Conservation (phyloP, 2,113 vertebrate genomes). For the Ophthalmolycus amberensis region DNA sequence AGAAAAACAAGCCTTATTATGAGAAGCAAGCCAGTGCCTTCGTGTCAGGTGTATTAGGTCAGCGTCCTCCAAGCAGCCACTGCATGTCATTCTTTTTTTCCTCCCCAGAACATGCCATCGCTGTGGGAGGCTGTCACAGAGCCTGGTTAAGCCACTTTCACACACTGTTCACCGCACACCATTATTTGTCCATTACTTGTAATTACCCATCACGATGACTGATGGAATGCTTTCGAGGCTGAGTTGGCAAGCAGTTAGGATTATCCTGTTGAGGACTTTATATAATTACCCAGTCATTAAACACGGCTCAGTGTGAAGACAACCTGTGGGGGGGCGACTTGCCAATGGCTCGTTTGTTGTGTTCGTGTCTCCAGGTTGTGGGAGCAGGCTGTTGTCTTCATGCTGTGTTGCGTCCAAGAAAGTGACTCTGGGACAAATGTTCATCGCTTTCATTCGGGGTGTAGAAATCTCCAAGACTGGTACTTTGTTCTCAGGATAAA, state of each 20-base stretch:
- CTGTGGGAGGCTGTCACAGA: conserved; percentile 60
- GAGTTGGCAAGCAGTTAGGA: conserved; percentile 68
- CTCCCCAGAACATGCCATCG: conserved; percentile 29
- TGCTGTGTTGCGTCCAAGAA: conserved; percentile 21
- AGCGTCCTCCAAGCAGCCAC: conserved; percentile 6
- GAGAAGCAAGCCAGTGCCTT: conserved; percentile 4
- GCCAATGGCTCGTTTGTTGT: conserved; percentile 27
- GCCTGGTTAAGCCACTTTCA: conserved; percentile 67
- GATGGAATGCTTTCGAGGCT: conserved; percentile 73
- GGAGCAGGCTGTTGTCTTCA: conserved; percentile 15
- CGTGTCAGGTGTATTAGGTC: conserved; percentile 44
- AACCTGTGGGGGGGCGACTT: conserved; percentile 48
- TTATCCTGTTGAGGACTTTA: conserved; percentile 74
- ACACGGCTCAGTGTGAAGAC: conserved; percentile 54
- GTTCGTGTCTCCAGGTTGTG: conserved; percentile 11
- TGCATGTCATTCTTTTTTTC: neutral
- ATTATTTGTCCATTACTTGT: conserved; percentile 79
- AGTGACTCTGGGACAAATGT: conserved; percentile 12
- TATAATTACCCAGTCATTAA: conserved; percentile 75
- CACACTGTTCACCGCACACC: conserved; percentile 63
- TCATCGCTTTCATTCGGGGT: neutral
- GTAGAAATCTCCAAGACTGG: neutral
- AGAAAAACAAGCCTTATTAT: conserved; percentile 16
- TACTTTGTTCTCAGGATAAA: neutral
- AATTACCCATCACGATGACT: conserved; percentile 78